These are phyloP conservation scores for Neopipo cinnamomea DNA, from an alignment of 2,113 vertebrate species.

Conservation along the genomic window DNA sequence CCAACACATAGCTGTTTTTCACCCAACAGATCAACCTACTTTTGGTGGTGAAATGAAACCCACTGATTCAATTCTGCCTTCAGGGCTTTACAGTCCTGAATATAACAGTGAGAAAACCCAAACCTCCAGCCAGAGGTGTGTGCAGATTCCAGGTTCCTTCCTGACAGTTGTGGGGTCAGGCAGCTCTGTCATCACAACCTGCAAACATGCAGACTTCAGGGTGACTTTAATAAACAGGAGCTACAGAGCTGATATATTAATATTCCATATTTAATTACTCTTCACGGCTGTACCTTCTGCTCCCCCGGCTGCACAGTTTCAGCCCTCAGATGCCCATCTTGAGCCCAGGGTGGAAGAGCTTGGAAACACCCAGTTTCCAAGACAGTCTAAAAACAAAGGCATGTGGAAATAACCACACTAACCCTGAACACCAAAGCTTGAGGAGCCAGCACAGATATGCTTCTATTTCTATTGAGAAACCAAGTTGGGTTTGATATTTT, in stretches of 20 bases:
- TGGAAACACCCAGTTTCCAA: neutral
- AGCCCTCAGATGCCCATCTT: neutral
- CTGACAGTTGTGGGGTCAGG: neutral
- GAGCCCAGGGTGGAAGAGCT: neutral
- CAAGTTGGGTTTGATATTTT: neutral
- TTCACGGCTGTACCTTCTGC: neutral
- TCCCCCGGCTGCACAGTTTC: neutral
- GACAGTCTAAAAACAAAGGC: neutral
- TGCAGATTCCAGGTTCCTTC: neutral
- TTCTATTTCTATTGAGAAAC: neutral
- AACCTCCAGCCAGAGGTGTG: neutral
- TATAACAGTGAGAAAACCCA: neutral
- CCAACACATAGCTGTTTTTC: neutral
- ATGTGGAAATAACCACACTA: neutral
- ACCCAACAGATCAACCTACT: neutral
- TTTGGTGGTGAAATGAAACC: neutral
- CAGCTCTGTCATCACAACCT: neutral
- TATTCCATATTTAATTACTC: too few species aligned
- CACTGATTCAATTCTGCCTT: neutral
- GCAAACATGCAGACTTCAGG: neutral
- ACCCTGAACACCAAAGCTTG: neutral
- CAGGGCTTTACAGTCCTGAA: neutral
- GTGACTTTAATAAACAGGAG: neutral
- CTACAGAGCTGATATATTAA: neutral
- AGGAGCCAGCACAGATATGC: neutral